Conservation (phyloP, 2,888 invertebrate species). For the Eupithecia centaureata region DNA sequence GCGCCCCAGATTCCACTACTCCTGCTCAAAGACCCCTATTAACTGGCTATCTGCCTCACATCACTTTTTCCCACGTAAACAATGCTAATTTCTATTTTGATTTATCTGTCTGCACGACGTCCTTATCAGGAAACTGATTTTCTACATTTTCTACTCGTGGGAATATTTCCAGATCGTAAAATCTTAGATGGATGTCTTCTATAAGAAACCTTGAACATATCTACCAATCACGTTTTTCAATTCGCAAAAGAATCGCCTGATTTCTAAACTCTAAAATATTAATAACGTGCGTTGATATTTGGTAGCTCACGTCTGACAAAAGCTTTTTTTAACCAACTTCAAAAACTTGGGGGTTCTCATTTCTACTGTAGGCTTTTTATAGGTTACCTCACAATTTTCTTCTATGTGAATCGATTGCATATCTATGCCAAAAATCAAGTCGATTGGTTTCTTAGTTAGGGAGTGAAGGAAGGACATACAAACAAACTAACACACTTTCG, state of each 20-base stretch:
- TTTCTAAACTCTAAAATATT: neutral
- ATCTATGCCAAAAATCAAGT: no score
- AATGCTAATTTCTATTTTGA: constrained; percentile 11
- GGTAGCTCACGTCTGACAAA: neutral
- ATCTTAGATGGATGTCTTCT: constrained; percentile 1
- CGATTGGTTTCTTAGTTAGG: no score
- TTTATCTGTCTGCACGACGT: constrained; percentile 1
- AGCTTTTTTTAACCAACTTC: no score
- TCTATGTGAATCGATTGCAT: no score
- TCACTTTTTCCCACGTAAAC: constrained; percentile 1
- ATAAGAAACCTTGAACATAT: neutral
- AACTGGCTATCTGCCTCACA: constrained; percentile 1
- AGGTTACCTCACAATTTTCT: no score
- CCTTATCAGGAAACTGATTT: constrained; percentile 7
- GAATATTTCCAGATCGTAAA: constrained; percentile 3
- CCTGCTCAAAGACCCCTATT: constrained; percentile 5
- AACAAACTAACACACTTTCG: no score
- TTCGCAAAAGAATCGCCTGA: no score
- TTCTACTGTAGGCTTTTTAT: no score
- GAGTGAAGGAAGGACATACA: no score
- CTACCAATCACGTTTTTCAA: neutral
- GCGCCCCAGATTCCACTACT: constrained; percentile 54
- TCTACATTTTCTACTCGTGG: neutral
- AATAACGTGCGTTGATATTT: neutral
- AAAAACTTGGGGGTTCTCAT: no score